phyloP scores from a whole-genome alignment of 1,140 invertebrate genomes.

The Dinoponera quadriceps region DNA sequence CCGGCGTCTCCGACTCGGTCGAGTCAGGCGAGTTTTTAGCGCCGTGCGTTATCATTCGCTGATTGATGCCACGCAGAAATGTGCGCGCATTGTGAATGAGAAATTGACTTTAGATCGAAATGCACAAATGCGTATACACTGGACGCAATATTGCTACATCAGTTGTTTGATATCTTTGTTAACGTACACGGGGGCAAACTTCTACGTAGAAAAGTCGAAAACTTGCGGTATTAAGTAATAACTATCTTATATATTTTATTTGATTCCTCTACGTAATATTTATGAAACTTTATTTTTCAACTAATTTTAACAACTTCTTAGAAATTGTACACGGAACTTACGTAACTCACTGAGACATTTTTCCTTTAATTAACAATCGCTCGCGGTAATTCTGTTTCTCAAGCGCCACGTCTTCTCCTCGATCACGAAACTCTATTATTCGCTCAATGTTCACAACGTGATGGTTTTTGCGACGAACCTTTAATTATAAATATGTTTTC shows the following conservation, averaged over 20 bases:
- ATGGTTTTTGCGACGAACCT: conserved; percentile 10
- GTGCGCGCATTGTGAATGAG: no score
- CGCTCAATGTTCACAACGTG: neutral
- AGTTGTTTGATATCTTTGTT: no score
- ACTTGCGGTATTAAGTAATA: no score
- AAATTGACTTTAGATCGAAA: no score
- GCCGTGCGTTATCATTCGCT: neutral
- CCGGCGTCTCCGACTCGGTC: neutral
- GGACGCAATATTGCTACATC: no score
- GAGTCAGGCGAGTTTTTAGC: neutral
- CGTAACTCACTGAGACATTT: neutral
- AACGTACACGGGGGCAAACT: no score
- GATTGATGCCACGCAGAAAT: neutral
- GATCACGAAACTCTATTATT: conserved; percentile 19
- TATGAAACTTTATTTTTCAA: no score
- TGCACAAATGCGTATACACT: no score
- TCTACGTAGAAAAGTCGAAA: no score
- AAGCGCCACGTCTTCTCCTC: neutral
- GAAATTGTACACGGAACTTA: neutral
- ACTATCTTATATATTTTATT: no score
- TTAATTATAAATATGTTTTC: conserved; percentile 35
- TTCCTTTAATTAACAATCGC: neutral
- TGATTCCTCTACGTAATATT: no score
- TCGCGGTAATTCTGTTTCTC: neutral
- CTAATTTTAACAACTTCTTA: neutral